Evolutionary conservation across 2,888 invertebrate species (phyloP), one percentile per base, ranked within the genome.

Genomic region (Brachylomia viminalis): DNA sequence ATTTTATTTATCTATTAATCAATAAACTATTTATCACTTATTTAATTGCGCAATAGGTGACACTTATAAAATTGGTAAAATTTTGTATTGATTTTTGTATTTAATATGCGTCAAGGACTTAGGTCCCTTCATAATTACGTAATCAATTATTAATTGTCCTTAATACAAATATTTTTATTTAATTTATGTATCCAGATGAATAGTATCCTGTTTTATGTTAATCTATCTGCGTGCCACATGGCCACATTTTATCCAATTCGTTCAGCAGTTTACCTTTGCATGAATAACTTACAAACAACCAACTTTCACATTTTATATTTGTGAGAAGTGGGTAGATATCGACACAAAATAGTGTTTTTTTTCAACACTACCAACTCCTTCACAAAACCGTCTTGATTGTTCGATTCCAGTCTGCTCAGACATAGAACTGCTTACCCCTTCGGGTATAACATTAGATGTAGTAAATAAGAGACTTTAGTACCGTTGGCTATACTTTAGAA

Each of bases 381-480:
- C 13, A 27, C 65, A 47, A 65, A 47, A 30, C 23, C 13, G 30
- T 64, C 27, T 8, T 66, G 0, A 15, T 15, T 30, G 5, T 23
- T 23, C 15, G 5, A 66, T 30, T 33, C 56, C n/a, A n/a, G 10
- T 17, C 67, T 2, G 20, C 33, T 33, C n/a, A n/a, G 1, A 33
- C 17, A 59, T 11, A n/a, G 20, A 64, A 64, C 33, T 64, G 62
- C 11, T 67, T 7, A n/a, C n/a, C 33, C 33, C 11, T 23, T 65
- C 15, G 27, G 58, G 33, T 42, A 71, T 62, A 13, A 42, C 38
- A 52, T 7, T 10, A 33, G 42, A 45, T 78, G 15, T 38, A 72
- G 33, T 71, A n/a, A 73, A 72, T 38, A 62, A 62, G 33, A 62
- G 17, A 71, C 38, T 73, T 0, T 56, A 58, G 61, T 33, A 54